Base-by-base conservation (phyloP, 2,888 invertebrate genomes). In the Cryptus viduatorius region DNA sequence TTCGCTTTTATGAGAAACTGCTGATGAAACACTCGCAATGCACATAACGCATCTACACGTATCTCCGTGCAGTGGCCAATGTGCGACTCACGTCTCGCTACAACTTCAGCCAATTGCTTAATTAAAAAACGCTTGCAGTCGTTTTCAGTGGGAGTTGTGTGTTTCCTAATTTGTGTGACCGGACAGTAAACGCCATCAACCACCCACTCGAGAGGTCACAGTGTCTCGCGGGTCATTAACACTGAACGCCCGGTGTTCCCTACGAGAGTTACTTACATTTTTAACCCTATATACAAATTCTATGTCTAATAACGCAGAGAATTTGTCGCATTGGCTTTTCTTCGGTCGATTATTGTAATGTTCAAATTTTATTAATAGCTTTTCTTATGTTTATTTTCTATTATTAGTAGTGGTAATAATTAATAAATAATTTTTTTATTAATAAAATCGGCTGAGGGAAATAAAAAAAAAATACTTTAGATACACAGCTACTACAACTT, bases 81-180 rank as follows among this genome's bases (percentile, higher is more conserved):
- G 46, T 24, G 59, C 14, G 46, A 48, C 68, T 82, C 77, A 79
- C 82, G 46, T 76, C 87, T 87, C 88, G 84, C 90, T 87, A 71
- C 44, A 84, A 65, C 46, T 71, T 75, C 80, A 64, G 73, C 81
- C 89, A 91, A 90, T 91, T 92, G 89, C 83, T 89, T 90, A 89
- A 91, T 92, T 91, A 89, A 91, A 91, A 91, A 87, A 87, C 86
- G 85, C 29, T 86, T 85, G 81, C 77, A 82, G 79, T 83, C 14
- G 44, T 68, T 56, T 56, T 48, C 44, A 79, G 84, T 69, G 78
- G 86, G 86, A 89, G 88, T 89, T 87, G 87, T 88, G 87, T 89
- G 86, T 91, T 92, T 91, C 90, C 90, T 90, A 92, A 92, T 92
- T 92, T 90, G 87, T 89, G 89, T 87, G 89, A 89, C 88, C 87